phyloP scores from a whole-genome alignment of 2,797 vertebrate species.

The Micropoecilia bifurca region DNA sequence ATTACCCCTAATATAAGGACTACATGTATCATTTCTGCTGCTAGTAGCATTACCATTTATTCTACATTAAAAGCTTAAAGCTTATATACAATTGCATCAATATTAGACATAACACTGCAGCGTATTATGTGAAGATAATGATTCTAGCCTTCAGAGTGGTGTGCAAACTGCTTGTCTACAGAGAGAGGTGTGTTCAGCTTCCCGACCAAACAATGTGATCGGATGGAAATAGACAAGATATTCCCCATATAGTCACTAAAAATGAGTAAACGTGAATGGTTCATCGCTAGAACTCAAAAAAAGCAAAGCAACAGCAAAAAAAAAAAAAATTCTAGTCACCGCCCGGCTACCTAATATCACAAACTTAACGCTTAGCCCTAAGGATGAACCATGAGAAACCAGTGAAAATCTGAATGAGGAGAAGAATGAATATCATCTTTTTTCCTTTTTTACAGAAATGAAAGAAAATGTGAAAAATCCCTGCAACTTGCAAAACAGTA shows the following conservation, averaged over 20 bases:
- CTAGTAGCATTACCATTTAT: conserved; percentile 75
- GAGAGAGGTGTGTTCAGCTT: conserved; percentile 59
- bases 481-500: conserved; percentile 57
- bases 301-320: conserved; percentile 47
- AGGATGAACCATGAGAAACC: conserved; percentile 59
- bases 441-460: conserved; percentile 34
- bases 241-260: conserved; percentile 27
- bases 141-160: conserved; percentile 55
- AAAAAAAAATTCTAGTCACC: conserved; percentile 54
- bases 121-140: conserved; percentile 70
- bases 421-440: conserved; percentile 39
- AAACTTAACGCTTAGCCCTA: conserved; percentile 58
- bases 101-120: conserved; percentile 75
- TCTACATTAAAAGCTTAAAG: conserved; percentile 83
- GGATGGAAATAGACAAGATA: conserved; percentile 31
- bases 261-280: conserved; percentile 66
- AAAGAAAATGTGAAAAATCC: conserved; percentile 65
- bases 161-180: conserved; percentile 70
- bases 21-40: conserved; percentile 78
- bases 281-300: conserved; percentile 67
- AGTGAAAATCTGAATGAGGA: conserved; percentile 57
- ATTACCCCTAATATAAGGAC: conserved; percentile 83
- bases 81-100: conserved; percentile 80
- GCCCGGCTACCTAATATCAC: conserved; percentile 63
- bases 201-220: conserved; percentile 46